A percentile compares a stretch with the other conserved stretches of the same genome.
Evolutionary conservation across 2,888 invertebrate species (phyloP).

Genomic region (Thecophora atra): DNA sequence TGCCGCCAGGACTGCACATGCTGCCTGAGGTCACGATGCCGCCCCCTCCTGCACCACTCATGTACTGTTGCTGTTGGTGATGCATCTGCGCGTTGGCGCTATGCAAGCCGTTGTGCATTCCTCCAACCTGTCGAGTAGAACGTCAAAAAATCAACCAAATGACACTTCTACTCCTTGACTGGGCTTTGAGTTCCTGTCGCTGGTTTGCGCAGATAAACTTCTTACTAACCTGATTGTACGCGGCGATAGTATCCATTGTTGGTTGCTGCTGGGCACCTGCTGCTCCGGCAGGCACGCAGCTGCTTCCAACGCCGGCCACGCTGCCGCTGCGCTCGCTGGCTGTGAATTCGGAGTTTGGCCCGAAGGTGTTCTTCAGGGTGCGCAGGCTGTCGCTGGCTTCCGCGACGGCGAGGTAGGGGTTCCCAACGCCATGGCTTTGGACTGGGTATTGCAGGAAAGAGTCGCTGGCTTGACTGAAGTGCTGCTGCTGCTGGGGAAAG

Average conservation of each 20-base stretch:
- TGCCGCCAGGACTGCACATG: slow-evolving; percentile 54
- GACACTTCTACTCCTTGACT: neutral
- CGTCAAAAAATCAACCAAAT: neutral
- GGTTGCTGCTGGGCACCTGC: slow-evolving; percentile 58
- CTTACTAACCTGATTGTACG: slow-evolving; percentile 63
- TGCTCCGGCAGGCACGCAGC: slow-evolving; percentile 42
- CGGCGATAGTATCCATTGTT: slow-evolving; percentile 62
- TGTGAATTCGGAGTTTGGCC: slow-evolving; percentile 65
- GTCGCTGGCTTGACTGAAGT: slow-evolving; percentile 43
- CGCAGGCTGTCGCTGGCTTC: slow-evolving; percentile 60
- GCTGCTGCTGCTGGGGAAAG: slow-evolving; percentile 45
- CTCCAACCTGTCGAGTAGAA: slow-evolving; percentile 57
- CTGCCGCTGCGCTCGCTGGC: slow-evolving; percentile 40
- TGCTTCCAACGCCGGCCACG: slow-evolving; percentile 32
- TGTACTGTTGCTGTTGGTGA: slow-evolving; percentile 48
- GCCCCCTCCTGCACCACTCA: slow-evolving; percentile 54
- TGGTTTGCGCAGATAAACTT: neutral
- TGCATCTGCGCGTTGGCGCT: slow-evolving; percentile 46
- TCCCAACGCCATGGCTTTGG: slow-evolving; percentile 32
- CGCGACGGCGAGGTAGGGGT: slow-evolving; percentile 32
- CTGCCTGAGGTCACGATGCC: slow-evolving; percentile 47
- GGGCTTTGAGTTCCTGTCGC: neutral
- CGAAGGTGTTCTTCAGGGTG: slow-evolving; percentile 64
- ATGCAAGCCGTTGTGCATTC: slow-evolving; percentile 54
- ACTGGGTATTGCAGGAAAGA: slow-evolving; percentile 43